Percentiles rank a stretch among this genome's conserved stretches.
Conservation (phyloP, 2,113 vertebrate genomes). For the Leptocoma aspasia region DNA sequence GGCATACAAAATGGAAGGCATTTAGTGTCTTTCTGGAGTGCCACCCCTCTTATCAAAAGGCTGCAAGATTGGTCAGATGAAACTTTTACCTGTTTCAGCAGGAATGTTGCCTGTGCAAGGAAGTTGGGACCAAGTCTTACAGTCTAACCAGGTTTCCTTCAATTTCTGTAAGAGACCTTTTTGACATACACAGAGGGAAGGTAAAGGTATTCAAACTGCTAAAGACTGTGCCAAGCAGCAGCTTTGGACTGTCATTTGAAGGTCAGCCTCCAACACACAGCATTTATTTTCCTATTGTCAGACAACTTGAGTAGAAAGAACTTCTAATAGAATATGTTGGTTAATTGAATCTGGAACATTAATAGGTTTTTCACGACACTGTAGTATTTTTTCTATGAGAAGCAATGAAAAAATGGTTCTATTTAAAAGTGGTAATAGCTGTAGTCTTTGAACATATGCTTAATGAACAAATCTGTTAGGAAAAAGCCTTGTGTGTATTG, state of each 20-base stretch:
- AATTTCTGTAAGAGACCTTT: neutral
- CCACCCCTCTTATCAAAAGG: neutral
- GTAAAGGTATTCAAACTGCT: neutral
- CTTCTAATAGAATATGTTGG: slow-evolving; percentile 31
- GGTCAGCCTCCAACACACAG: neutral
- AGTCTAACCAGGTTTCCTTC: neutral
- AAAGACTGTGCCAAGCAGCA: neutral
- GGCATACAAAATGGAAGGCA: neutral
- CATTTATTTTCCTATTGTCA: slow-evolving; percentile 4
- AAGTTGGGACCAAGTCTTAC: neutral
- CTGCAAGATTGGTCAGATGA: neutral
- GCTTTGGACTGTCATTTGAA: neutral
- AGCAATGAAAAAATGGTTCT: slow-evolving; percentile 52
- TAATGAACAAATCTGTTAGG: slow-evolving; percentile 48
- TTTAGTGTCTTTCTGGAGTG: neutral
- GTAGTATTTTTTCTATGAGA: slow-evolving; percentile 38
- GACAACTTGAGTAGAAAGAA: neutral
- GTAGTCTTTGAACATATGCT: slow-evolving; percentile 61
- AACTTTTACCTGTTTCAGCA: neutral
- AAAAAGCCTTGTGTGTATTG: slow-evolving; percentile 46
- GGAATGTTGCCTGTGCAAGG: neutral
- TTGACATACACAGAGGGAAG: neutral
- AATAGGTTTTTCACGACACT: slow-evolving; percentile 42
- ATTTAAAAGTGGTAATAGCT: slow-evolving; percentile 60
- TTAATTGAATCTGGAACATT: slow-evolving; percentile 56